Conservation (phyloP, 2,888 invertebrate genomes). For the Choristoneura rosaceana region DNA sequence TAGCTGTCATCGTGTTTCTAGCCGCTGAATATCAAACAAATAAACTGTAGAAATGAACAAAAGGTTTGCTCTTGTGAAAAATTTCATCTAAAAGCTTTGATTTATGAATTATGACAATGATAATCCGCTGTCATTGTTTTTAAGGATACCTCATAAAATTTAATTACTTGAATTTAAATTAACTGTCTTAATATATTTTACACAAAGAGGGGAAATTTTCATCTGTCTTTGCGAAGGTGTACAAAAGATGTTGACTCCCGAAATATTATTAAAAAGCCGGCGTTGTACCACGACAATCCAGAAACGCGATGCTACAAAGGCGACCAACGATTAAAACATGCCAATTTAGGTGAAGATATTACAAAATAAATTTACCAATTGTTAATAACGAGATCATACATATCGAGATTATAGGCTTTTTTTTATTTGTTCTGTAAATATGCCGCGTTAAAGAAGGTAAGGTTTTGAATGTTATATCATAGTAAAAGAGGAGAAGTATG, state of each 20-base stretch:
- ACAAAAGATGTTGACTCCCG: conserved; percentile 16
- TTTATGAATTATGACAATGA: conserved; percentile 1
- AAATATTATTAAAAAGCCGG: conserved; percentile 28
- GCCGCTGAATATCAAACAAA: neutral
- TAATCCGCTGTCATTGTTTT: conserved; percentile 8
- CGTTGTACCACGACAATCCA: conserved; percentile 7
- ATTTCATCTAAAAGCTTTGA: neutral
- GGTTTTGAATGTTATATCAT: too few relatives aligned
- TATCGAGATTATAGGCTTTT: neutral
- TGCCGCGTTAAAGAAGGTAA: too few relatives aligned
- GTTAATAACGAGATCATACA: too few relatives aligned
- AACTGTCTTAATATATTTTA: conserved; percentile 32
- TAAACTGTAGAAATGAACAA: neutral
- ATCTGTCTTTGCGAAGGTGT: conserved; percentile 23
- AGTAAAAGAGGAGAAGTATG: too few relatives aligned
- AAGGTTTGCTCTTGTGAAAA: neutral
- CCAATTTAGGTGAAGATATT: conserved; percentile 1
- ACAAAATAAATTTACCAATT: neutral
- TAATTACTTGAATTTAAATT: conserved; percentile 28
- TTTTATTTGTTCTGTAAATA: neutral
- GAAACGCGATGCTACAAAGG: conserved; percentile 2
- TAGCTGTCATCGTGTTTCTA: too few relatives aligned
- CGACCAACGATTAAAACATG: conserved; percentile 8
- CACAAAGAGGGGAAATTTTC: conserved; percentile 34
- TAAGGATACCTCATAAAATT: conserved; percentile 16